phyloP scores from a whole-genome alignment of 1,140 invertebrate genomes.

The Teleogryllus occipitalis region DNA sequence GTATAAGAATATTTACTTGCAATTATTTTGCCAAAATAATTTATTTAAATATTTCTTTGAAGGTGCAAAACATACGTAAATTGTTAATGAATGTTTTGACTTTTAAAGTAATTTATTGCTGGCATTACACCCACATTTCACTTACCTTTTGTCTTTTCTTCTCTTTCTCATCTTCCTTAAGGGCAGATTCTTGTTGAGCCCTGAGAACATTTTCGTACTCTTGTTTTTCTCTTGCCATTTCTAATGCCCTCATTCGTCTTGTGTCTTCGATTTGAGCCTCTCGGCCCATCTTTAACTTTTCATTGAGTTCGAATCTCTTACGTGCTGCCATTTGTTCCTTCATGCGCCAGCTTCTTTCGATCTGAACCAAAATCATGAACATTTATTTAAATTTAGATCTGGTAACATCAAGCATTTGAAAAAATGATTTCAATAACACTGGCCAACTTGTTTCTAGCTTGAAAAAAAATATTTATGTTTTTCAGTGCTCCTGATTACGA shows the following conservation, averaged over 20 bases:
- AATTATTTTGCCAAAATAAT: not conserved
- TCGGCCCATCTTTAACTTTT: constrained; percentile 35
- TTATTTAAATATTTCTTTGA: not conserved
- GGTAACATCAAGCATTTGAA: not conserved
- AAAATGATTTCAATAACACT: not conserved
- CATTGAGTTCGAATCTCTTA: constrained; percentile 28
- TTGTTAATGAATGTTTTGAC: not conserved
- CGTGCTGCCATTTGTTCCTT: constrained; percentile 33
- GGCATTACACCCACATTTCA: not conserved
- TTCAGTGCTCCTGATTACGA: not conserved
- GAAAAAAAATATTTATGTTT: not conserved
- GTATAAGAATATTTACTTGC: not conserved
- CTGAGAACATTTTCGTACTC: constrained; percentile 30
- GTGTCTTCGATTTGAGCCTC: constrained; percentile 43
- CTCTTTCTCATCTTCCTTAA: not conserved
- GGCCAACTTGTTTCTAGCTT: not conserved
- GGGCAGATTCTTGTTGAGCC: not conserved
- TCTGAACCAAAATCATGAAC: constrained; percentile 22
- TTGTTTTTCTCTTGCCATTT: constrained; percentile 48
- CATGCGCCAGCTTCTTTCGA: constrained; percentile 37
- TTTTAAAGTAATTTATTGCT: not conserved
- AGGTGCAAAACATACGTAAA: not conserved
- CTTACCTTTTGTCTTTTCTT: not conserved
- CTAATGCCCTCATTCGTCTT: constrained; percentile 45
- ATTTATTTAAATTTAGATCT: not conserved